A percentile compares a stretch with the other conserved stretches of the same genome.
Evolutionary conservation across 1,140 invertebrate genomes (phyloP).

Genomic region (Lepidurus packardi): DNA sequence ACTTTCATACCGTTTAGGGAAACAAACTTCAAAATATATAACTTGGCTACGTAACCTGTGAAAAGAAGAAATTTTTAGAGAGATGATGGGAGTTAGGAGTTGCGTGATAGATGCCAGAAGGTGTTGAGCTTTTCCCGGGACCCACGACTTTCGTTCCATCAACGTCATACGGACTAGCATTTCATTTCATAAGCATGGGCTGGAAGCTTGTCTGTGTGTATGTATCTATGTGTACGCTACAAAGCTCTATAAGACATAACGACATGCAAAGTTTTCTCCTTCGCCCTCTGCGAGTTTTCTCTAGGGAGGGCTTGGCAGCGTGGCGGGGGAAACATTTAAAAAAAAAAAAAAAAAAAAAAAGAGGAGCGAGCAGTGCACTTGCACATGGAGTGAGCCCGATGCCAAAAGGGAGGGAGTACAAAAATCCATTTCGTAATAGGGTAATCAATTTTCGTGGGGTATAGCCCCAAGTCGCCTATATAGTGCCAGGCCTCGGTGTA

Average conservation of each 20-base stretch:
- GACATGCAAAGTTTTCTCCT: slow-evolving; percentile 16
- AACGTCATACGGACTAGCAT: not conserved
- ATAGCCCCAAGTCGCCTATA: slow-evolving; percentile 12
- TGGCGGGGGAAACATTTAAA: not conserved
- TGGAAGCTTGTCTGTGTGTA: not conserved
- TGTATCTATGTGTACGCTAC: not conserved
- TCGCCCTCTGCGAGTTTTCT: not conserved
- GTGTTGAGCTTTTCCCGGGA: not conserved
- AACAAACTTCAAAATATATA: too few relatives aligned
- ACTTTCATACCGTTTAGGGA: too few relatives aligned
- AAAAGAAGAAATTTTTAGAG: not conserved
- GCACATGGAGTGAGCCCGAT: not conserved
- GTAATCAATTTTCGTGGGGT: not conserved
- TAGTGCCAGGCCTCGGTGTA: not conserved
- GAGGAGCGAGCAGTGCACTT: not conserved
- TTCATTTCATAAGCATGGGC: not conserved
- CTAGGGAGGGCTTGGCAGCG: not conserved
- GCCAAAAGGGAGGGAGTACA: not conserved
- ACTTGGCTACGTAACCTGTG: too few relatives aligned
- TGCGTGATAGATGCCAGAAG: not conserved
- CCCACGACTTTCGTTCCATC: not conserved
- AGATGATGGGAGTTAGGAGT: not conserved
- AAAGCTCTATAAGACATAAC: not conserved
- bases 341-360: not conserved
- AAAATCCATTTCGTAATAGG: slow-evolving; percentile 4